Evolutionary conservation across 2,797 vertebrate genomes (phyloP), one percentile per base, ranked within the genome.

Genomic region (Hephaestus fuliginosus): DNA sequence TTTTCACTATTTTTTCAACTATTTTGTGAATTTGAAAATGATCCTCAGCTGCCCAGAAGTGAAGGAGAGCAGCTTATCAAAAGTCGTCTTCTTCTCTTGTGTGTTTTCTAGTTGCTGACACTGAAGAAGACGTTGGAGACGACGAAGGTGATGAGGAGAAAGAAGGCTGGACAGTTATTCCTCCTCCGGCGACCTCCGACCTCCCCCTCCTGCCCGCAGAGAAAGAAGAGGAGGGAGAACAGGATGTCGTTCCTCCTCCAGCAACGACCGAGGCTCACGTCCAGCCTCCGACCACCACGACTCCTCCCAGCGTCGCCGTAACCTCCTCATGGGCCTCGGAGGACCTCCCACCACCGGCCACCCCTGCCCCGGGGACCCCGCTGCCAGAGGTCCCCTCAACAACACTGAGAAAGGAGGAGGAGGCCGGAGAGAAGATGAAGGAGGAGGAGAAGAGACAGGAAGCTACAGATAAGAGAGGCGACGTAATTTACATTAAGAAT

Each of bases 101-200:
- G 5, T 52, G n/a, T 55, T 53, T 28, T 65, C 1, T 39, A 87
- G 85, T 81, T 55, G 36, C 74, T 22, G 87, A 86, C n/a, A 43
- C 12, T 0, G 44, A 2, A 12, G 82, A 78, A 0, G 73, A 74
- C 0, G 30, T 17, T 0, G 74, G 28, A 0, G 77, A 72, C 0
- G 76, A 58, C 0, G 65, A 25, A 41, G 0, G 60, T 1, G 55
- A 64, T 0, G 51, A 63, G 0, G 64, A 14, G 1, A 36, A 36
- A 36, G 33, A 36, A 36, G 3, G 33, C 4, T 36, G 33, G 33
- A 56, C 46, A 1, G 5, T 22, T 14, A 0, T 4, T 46, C 72
- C 65, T 63, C 57, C 73, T 17, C 46, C 51, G 8, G 65, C 12
- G 3, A 67, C 73, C 1, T 6, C 69, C 0, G 39, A 73, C 0